phyloP scores from a whole-genome alignment of 2,797 vertebrate genomes.

The Delichon dasypus region DNA sequence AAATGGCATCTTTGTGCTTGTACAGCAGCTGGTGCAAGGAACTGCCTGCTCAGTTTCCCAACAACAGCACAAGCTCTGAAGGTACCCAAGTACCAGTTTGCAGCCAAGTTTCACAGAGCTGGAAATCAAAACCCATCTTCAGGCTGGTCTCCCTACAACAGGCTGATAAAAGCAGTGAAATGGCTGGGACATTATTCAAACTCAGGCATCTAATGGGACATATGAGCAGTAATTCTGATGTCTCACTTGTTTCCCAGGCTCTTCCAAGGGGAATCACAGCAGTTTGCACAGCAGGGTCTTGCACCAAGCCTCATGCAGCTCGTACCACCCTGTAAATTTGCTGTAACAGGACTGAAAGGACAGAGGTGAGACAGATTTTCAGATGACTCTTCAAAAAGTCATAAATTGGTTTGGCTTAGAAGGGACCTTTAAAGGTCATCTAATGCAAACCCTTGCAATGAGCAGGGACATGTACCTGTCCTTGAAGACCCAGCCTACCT shows the following conservation, averaged over 20 bases:
- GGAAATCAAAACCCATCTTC: neutral
- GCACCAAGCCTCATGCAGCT: neutral
- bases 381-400: neutral
- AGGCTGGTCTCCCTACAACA: neutral
- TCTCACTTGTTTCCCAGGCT: neutral
- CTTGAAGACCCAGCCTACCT: neutral
- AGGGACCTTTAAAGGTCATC: neutral
- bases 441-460: neutral
- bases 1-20: neutral
- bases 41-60: neutral
- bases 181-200: neutral
- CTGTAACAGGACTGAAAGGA: neutral
- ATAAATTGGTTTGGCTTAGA: neutral
- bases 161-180: neutral
- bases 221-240: neutral
- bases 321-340: neutral
- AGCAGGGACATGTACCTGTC: neutral
- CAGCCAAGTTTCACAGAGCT: neutral
- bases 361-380: rapidly evolving
- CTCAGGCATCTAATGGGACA: neutral
- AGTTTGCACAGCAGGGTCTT: neutral
- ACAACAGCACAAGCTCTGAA: neutral
- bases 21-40: neutral
- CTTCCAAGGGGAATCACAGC: neutral
- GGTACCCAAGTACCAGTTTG: neutral